These are phyloP conservation scores for Lepidothrix coronata DNA, from an alignment of 2,113 vertebrate genomes.

Conservation along the genomic window DNA sequence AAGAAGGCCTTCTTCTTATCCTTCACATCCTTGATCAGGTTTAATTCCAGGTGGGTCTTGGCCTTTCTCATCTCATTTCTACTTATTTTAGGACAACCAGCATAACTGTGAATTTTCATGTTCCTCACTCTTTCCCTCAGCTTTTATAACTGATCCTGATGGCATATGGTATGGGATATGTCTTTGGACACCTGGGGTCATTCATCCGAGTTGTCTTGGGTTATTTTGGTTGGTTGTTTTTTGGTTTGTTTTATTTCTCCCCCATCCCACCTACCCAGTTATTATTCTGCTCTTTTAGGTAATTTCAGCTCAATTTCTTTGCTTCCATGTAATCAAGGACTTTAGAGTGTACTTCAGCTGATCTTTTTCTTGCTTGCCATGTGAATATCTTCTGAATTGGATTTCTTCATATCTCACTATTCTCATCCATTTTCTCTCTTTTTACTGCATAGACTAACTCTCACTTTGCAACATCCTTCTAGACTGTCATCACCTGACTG, in stretches of 20 bases:
- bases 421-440: neutral
- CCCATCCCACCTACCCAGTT: neutral
- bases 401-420: neutral
- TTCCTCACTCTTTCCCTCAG: neutral
- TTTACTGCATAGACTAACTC: neutral
- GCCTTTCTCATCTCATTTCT: neutral
- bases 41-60: neutral
- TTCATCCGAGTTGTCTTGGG: neutral
- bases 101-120: rapidly evolving
- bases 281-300: constrained; percentile 20
- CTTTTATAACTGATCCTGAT: neutral
- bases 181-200: too few species aligned
- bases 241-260: too few species aligned
- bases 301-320: constrained; percentile 25
- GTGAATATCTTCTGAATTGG: constrained; percentile 12
- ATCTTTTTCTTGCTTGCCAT: neutral
- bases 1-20: neutral
- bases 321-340: neutral
- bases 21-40: neutral
- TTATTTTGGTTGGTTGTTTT: too few species aligned
- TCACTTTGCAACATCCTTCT: neutral
- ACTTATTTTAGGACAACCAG: neutral
- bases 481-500: neutral
- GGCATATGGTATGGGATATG: too few species aligned
- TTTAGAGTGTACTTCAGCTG: neutral